Percentiles rank a stretch among this genome's conserved stretches.
phyloP scores from a whole-genome alignment of 2,888 invertebrate species.

The Hydriomena furcata region DNA sequence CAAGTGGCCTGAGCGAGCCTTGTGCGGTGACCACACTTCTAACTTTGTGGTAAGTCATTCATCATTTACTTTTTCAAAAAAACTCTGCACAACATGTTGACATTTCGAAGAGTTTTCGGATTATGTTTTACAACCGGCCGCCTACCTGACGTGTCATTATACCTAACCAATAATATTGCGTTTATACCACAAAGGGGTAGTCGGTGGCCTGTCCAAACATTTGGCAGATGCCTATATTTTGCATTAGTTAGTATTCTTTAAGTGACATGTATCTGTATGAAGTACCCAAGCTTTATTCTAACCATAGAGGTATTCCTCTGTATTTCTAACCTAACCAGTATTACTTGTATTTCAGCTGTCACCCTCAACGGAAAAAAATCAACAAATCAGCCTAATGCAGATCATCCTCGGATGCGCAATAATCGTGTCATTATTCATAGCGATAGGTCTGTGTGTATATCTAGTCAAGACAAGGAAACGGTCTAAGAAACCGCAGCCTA shows the following conservation, averaged over 20 bases:
- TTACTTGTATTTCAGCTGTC: conserved; percentile 55
- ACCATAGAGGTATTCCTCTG: neutral
- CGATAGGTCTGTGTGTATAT: conserved; percentile 63
- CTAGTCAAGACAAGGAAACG: conserved; percentile 60
- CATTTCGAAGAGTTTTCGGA: too few relatives aligned
- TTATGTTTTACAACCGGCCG: too few relatives aligned
- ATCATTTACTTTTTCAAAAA: too few relatives aligned
- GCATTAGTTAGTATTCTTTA: too few relatives aligned
- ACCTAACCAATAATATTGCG: too few relatives aligned
- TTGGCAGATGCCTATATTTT: too few relatives aligned
- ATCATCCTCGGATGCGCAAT: conserved; percentile 62
- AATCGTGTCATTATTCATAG: conserved; percentile 56
- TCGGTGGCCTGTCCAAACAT: too few relatives aligned
- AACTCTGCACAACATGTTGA: too few relatives aligned
- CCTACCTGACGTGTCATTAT: too few relatives aligned
- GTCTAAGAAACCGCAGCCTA: conserved; percentile 55
- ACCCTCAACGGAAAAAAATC: conserved; percentile 50
- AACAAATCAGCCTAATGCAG: conserved; percentile 52
- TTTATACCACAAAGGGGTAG: too few relatives aligned
- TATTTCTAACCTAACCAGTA: neutral
- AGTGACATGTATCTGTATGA: too few relatives aligned
- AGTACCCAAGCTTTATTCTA: too few relatives aligned
- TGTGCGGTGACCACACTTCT: conserved; percentile 63
- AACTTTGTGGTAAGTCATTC: conserved; percentile 53
- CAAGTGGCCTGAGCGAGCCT: conserved; percentile 78